Percentiles rank a stretch among this genome's conserved stretches.
These are phyloP conservation scores for Neogale vison DNA, from an alignment of 2,113 vertebrate species.

Conservation along the genomic window DNA sequence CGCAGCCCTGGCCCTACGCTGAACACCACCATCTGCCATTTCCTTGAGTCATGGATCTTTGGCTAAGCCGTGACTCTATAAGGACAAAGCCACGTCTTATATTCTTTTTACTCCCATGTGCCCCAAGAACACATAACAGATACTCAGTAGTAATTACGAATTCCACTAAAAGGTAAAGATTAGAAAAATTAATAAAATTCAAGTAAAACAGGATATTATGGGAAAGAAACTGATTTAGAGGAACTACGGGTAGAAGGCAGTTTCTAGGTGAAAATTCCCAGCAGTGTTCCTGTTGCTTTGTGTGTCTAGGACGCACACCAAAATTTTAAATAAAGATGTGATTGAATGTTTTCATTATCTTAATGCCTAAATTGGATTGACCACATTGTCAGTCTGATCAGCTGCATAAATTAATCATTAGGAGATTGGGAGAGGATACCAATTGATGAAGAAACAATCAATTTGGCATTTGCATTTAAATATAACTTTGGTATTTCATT, in stretches of 20 bases:
- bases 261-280: background rate
- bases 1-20: background rate
- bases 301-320: background rate
- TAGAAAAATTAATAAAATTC: background rate
- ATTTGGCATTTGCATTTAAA: constrained; percentile 64
- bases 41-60: background rate
- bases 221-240: constrained; percentile 1
- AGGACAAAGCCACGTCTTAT: background rate
- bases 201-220: background rate
- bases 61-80: background rate
- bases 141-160: background rate
- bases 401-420: constrained; percentile 55
- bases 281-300: background rate
- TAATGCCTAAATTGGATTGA: constrained; percentile 62
- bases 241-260: background rate
- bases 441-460: constrained; percentile 39
- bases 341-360: constrained; percentile 54
- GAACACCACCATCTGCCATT: background rate
- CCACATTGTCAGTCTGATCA: constrained; percentile 56
- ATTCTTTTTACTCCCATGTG: background rate
- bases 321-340: constrained; percentile 38
- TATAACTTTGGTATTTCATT: background rate
- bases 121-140: background rate
- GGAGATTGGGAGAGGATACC: background rate
- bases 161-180: background rate